phyloP scores from a whole-genome alignment of 64 coral and sea anemone genomes.

The Platygyra sinensis region DNA sequence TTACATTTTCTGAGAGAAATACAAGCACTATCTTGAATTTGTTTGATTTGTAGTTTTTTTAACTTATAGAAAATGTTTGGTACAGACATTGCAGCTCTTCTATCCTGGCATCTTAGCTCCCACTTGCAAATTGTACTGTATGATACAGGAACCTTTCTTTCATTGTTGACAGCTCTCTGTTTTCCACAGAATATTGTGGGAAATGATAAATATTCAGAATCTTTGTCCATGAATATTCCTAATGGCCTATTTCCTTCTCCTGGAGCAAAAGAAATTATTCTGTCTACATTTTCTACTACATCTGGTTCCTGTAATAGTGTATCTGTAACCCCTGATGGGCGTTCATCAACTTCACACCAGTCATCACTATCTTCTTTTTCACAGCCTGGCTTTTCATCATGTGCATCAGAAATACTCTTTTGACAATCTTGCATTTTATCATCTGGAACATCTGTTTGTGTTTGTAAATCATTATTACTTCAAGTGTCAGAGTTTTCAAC shows the following conservation, averaged over 20 bases:
- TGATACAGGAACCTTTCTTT: slow-evolving; percentile 45
- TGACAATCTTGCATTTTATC: slow-evolving; percentile 13
- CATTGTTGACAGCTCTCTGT: slow-evolving; percentile 8
- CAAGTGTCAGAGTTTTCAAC: background rate
- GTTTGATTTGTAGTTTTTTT: slow-evolving; percentile 67
- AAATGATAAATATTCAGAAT: slow-evolving; percentile 72
- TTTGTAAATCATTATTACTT: background rate
- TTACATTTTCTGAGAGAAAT: slow-evolving; percentile 71
- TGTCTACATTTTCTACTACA: slow-evolving; percentile 31
- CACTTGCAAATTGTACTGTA: slow-evolving; percentile 69
- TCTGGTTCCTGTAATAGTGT: slow-evolving; percentile 51
- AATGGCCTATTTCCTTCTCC: slow-evolving; percentile 61
- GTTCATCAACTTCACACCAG: slow-evolving; percentile 52
- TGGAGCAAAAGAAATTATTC: slow-evolving; percentile 61
- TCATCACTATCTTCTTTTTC: slow-evolving; percentile 8
- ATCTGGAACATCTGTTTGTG: background rate
- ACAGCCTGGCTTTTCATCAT: background rate
- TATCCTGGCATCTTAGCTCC: slow-evolving; percentile 51
- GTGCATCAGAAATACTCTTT: background rate
- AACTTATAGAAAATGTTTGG: slow-evolving; percentile 45
- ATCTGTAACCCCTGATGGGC: slow-evolving; percentile 38
- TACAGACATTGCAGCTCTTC: slow-evolving; percentile 55
- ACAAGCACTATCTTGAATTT: slow-evolving; percentile 45
- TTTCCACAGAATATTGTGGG: slow-evolving; percentile 72
- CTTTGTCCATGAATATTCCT: slow-evolving; percentile 64